Evolutionary conservation across 2,113 vertebrate genomes (phyloP).

Genomic region (Neodontobutis hainanensis): DNA sequence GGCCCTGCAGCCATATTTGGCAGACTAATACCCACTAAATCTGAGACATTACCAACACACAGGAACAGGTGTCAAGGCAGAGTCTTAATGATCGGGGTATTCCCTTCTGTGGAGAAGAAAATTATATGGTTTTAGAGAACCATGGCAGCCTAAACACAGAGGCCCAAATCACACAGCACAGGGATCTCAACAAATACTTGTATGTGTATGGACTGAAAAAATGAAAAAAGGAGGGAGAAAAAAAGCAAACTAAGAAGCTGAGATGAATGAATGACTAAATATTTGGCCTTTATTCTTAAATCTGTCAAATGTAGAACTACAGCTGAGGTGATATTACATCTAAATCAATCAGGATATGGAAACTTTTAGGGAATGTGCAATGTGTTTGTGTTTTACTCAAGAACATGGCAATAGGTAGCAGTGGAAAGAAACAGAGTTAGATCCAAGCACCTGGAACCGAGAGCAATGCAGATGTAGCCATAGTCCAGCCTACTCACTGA

Average conservation of each 20-base stretch:
- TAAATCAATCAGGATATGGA: constrained; percentile 39
- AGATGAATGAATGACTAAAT: background rate
- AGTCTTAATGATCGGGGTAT: constrained; percentile 47
- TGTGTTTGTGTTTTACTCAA: constrained; percentile 23
- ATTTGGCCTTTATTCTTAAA: too few relatives aligned
- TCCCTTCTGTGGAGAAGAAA: constrained; percentile 47
- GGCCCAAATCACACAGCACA: constrained; percentile 53
- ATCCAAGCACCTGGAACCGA: constrained; percentile 9
- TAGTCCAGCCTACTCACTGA: background rate
- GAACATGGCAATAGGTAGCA: constrained; percentile 17
- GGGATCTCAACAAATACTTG: constrained; percentile 53
- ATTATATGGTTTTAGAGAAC: constrained; percentile 72
- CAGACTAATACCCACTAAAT: constrained; percentile 61
- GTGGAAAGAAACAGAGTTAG: background rate
- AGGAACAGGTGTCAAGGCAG: constrained; percentile 67
- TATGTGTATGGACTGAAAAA: constrained; percentile 35
- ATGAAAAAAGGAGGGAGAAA: background rate
- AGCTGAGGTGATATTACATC: constrained; percentile 4
- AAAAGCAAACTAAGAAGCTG: background rate
- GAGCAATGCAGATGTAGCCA: background rate
- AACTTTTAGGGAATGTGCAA: constrained; percentile 16
- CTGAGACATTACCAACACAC: constrained; percentile 55
- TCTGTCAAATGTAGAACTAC: background rate
- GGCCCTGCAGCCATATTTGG: constrained; percentile 57
- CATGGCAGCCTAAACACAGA: constrained; percentile 64